Evolutionary conservation across 1,140 invertebrate genomes (phyloP).

Genomic region (Micrasema longulum): DNA sequence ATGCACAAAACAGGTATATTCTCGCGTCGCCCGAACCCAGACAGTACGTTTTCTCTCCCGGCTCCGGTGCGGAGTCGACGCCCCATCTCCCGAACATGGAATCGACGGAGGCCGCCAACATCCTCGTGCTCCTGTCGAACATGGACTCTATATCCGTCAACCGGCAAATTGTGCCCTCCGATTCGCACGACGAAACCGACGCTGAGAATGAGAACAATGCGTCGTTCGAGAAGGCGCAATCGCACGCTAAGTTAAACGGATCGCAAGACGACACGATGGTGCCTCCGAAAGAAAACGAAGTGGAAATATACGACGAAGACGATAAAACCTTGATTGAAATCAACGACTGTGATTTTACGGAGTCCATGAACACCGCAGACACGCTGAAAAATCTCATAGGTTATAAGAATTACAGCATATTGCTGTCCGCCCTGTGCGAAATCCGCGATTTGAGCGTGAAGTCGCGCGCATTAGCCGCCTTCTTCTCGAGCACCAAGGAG

Average conservation of each 20-base stretch:
- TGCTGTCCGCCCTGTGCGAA: slow-evolving; percentile 2
- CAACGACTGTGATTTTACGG: background rate
- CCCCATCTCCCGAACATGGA: slow-evolving; percentile 10
- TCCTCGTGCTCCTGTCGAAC: slow-evolving; percentile 4
- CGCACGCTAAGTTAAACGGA: background rate
- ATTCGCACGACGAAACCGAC: background rate
- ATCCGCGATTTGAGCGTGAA: background rate
- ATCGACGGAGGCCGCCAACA: slow-evolving; percentile 16
- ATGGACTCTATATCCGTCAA: too few relatives aligned
- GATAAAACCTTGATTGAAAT: slow-evolving; percentile 4
- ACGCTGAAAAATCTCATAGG: slow-evolving; percentile 13
- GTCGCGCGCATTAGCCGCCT: background rate
- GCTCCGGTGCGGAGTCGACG: background rate
- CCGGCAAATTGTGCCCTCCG: too few relatives aligned
- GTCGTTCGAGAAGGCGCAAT: background rate
- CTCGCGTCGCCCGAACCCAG: background rate
- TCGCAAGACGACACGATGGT: background rate
- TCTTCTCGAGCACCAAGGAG: slow-evolving; percentile 13
- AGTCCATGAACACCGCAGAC: background rate
- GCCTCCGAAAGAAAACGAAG: background rate
- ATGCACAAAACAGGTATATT: background rate
- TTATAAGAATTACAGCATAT: slow-evolving; percentile 11
- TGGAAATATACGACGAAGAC: slow-evolving; percentile 17
- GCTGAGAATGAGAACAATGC: background rate
- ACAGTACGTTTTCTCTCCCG: background rate